Evolutionary conservation across 2,797 vertebrate genomes (phyloP).

Genomic region (Siniperca scherzeri): DNA sequence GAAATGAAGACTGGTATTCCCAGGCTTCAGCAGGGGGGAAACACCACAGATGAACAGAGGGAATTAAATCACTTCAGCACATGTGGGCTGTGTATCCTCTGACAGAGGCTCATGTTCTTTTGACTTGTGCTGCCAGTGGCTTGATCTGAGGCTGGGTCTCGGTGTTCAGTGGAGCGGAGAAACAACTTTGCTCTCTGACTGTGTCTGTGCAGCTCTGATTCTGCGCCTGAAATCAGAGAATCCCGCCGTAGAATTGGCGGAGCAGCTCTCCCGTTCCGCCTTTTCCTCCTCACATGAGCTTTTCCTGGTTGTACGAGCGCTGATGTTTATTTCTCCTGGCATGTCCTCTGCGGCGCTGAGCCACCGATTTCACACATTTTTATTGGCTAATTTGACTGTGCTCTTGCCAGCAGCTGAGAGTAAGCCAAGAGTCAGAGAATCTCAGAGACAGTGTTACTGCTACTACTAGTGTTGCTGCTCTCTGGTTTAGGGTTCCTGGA

Average conservation of each 20-base stretch:
- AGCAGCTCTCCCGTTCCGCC: slow-evolving; percentile 67
- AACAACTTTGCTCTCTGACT: slow-evolving; percentile 56
- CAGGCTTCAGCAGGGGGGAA: slow-evolving; percentile 48
- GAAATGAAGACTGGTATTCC: slow-evolving; percentile 79
- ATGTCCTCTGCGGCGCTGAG: slow-evolving; percentile 77
- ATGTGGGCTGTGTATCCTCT: slow-evolving; percentile 66
- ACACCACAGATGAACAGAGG: slow-evolving; percentile 58
- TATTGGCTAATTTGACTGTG: slow-evolving; percentile 88
- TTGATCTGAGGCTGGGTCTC: slow-evolving; percentile 59
- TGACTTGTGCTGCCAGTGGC: slow-evolving; percentile 64
- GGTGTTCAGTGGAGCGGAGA: slow-evolving; percentile 55
- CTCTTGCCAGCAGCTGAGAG: slow-evolving; percentile 83
- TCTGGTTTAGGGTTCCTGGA: slow-evolving; percentile 39
- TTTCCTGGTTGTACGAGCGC: slow-evolving; percentile 73
- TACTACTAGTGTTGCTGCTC: slow-evolving; percentile 50
- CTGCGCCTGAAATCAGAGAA: slow-evolving; percentile 63
- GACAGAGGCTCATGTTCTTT: slow-evolving; percentile 72
- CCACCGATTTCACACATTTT: slow-evolving; percentile 87
- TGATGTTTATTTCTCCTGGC: slow-evolving; percentile 88
- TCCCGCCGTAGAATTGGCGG: slow-evolving; percentile 60
- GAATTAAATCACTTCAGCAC: slow-evolving; percentile 69
- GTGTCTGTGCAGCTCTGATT: slow-evolving; percentile 57
- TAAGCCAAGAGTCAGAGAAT: slow-evolving; percentile 76
- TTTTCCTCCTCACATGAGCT: slow-evolving; percentile 68
- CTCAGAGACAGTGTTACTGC: slow-evolving; percentile 58